Evolutionary conservation across 2,888 invertebrate genomes (phyloP), one percentile per base, ranked within the genome.

Genomic region (Drosophila kambysellisi): DNA sequence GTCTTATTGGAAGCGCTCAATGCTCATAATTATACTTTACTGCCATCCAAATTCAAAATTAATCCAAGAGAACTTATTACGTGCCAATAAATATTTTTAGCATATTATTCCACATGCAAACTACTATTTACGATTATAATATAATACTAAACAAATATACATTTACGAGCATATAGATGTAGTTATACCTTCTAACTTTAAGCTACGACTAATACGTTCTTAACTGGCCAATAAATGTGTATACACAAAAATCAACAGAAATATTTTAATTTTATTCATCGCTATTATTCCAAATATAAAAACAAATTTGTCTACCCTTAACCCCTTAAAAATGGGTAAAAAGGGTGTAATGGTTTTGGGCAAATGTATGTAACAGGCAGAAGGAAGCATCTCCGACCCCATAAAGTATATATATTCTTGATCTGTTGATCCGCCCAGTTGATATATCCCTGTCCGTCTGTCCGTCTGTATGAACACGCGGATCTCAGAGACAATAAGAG

Each of bases 141-240:
- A 43, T 32, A 61, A 17, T 20, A 48, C 17, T 29, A 53, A 33
- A 46, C n/a, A 33, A 41, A 30, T 50, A 48, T 30, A 61, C 6
- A 43, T 1, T 20, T 39, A 53, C 30, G 41, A 57, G 11, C 0
- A 43, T 37, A 57, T 12, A 56, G 48, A 51, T 48, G 29, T 62
- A 71, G 39, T 54, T 62, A 51, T 66, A 79, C n/a, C 39, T 48
- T 32, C 54, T 70, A 69, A 41, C 43, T 48, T 61, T 73, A 70
- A 79, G 63, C 41, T 54, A 71, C 59, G 51, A 66, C 67, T 71
- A 58, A 69, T 52, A 50, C 60, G 76, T 83, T 83, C 79, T 72
- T 72, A 66, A 79, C 67, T 83, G 79, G 72, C 81, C 83, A 84
- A 88, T 88, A 84, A 88, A 84, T 76, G 69, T 62, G 51, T 74